Percentiles rank a stretch among this genome's conserved stretches.
Conservation (phyloP, 1,140 invertebrate genomes). For the Drosophila persimilis region DNA sequence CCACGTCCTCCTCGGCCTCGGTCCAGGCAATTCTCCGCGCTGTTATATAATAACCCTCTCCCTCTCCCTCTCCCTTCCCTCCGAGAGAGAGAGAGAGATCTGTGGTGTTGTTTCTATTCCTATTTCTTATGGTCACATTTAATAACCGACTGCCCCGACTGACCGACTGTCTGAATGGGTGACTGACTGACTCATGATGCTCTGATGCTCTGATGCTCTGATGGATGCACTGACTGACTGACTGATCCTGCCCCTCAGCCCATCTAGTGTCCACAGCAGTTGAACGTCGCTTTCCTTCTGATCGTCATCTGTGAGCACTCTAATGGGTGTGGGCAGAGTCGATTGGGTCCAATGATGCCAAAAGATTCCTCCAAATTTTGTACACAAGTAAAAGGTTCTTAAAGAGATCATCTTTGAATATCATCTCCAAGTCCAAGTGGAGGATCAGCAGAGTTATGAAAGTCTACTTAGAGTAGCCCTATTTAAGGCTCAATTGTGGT, state of each 20-base stretch:
- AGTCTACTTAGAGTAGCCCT: too few species aligned
- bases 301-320: conserved; percentile 13
- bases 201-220: conserved; percentile 35
- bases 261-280: neutral
- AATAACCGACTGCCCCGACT: conserved; percentile 60
- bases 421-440: too few species aligned
- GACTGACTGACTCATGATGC: conserved; percentile 42
- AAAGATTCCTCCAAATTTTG: too few species aligned
- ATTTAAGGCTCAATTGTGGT: too few species aligned
- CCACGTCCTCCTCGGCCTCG: too few species aligned
- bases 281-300: conserved; percentile 37
- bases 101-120: conserved; percentile 28
- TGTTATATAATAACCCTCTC: conserved; percentile 65
- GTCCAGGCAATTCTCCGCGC: conserved; percentile 18
- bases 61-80: neutral
- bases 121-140: conserved; percentile 67
- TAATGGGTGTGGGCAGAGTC: neutral
- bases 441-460: too few species aligned
- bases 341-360: neutral
- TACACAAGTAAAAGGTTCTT: too few species aligned
- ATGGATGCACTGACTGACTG: conserved; percentile 46
- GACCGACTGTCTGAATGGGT: conserved; percentile 45
- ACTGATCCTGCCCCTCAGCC: conserved; percentile 15
- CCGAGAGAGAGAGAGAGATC: neutral
- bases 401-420: too few species aligned